A percentile compares a stretch with the other conserved stretches of the same genome.
These are phyloP conservation scores for Drosophila serrata DNA, from an alignment of 1,140 invertebrate species.

Conservation along the genomic window DNA sequence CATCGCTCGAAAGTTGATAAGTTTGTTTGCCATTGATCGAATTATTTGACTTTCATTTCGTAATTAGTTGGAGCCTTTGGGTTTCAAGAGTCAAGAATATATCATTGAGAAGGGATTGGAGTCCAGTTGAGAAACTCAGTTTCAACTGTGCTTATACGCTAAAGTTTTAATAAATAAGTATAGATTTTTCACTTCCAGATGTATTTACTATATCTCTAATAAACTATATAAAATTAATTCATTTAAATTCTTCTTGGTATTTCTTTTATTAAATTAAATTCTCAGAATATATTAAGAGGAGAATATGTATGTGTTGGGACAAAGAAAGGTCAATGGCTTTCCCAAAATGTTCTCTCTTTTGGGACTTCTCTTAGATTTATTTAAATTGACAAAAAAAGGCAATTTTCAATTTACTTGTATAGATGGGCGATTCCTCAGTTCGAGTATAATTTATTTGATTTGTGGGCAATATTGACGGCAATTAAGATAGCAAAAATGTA, in stretches of 20 bases:
- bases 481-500: slow-evolving; percentile 51
- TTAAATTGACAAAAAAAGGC: slow-evolving; percentile 30
- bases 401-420: slow-evolving; percentile 35
- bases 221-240: neutral
- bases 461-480: slow-evolving; percentile 66
- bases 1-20: slow-evolving; percentile 18
- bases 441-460: slow-evolving; percentile 59
- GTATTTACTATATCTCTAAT: neutral
- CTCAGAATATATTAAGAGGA: neutral
- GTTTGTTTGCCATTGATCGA: slow-evolving; percentile 28
- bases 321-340: neutral
- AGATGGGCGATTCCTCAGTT: slow-evolving; percentile 7
- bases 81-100: neutral
- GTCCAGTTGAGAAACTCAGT: neutral
- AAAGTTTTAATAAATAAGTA: slow-evolving; percentile 4
- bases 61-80: slow-evolving; percentile 28
- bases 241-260: neutral
- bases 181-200: neutral
- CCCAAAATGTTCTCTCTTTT: neutral
- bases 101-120: neutral
- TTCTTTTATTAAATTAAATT: neutral
- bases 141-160: neutral
- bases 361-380: slow-evolving; percentile 23
- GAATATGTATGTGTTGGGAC: neutral
- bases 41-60: slow-evolving; percentile 47